phyloP scores from a whole-genome alignment of 2,888 invertebrate species.

The Helleia helle region DNA sequence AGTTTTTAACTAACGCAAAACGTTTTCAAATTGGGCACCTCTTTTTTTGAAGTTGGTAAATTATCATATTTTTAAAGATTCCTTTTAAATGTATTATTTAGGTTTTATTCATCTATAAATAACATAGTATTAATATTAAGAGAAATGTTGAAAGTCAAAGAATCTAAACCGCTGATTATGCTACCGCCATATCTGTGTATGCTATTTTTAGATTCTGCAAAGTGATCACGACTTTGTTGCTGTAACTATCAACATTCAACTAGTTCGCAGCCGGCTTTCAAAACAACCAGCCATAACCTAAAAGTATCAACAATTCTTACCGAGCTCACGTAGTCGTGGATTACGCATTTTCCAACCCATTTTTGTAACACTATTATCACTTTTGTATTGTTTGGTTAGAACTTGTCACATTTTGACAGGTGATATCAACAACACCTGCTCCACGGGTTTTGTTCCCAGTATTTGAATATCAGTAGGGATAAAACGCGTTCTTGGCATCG shows the following conservation, averaged over 20 bases:
- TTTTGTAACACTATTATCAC: background rate
- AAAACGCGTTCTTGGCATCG: slow-evolving; percentile 46
- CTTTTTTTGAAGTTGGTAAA: too few relatives aligned
- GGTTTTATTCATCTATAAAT: too few relatives aligned
- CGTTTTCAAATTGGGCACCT: too few relatives aligned
- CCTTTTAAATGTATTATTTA: too few relatives aligned
- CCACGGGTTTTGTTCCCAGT: slow-evolving; percentile 32
- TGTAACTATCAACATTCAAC: slow-evolving; percentile 55
- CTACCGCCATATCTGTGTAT: slow-evolving; percentile 47
- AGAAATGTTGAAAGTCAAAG: too few relatives aligned
- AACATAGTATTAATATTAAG: too few relatives aligned
- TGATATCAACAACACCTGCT: slow-evolving; percentile 48
- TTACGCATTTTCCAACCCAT: slow-evolving; percentile 42
- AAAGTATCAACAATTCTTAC: slow-evolving; percentile 45
- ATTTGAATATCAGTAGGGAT: slow-evolving; percentile 40
- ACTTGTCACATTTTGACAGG: slow-evolving; percentile 61
- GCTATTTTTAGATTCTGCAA: slow-evolving; percentile 67
- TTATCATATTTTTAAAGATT: too few relatives aligned
- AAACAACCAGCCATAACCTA: slow-evolving; percentile 53
- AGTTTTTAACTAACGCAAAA: too few relatives aligned
- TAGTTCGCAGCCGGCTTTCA: slow-evolving; percentile 34
- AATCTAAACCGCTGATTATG: slow-evolving; percentile 63
- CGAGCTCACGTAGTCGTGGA: slow-evolving; percentile 37
- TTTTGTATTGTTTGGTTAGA: background rate
- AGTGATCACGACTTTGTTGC: slow-evolving; percentile 70